Conservation (phyloP, 2,888 invertebrate genomes). For the Patella caerulea region DNA sequence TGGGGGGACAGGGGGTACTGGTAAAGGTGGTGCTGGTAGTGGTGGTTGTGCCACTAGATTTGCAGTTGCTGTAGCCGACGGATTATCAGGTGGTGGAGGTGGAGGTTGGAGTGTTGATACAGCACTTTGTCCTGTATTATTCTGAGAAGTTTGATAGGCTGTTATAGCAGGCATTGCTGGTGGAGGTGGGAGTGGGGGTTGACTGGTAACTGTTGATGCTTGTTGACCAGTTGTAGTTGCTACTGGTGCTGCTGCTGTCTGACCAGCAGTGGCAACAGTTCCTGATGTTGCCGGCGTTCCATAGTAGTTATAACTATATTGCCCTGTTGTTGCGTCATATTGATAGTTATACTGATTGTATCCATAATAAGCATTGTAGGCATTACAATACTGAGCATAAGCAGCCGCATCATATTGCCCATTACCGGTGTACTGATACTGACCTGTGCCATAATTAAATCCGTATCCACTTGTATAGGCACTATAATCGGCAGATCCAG, state of each 20-base stretch:
- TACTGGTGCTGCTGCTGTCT: background rate
- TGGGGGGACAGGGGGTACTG: background rate
- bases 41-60: background rate
- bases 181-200: background rate
- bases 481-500: background rate
- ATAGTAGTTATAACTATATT: background rate
- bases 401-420: background rate
- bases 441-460: background rate
- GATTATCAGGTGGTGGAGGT: background rate
- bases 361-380: background rate
- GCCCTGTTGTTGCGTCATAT: background rate
- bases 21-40: background rate
- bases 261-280: background rate
- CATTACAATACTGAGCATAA: conserved; percentile 1
- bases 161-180: background rate
- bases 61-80: no score
- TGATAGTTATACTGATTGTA: background rate
- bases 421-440: no score
- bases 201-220: background rate
- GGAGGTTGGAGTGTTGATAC: background rate
- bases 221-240: background rate
- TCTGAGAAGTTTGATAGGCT: no score
- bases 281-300: background rate
- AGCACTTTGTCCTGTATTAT: background rate
- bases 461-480: background rate